Evolutionary conservation across 2,113 vertebrate genomes (phyloP), one percentile per base, ranked within the genome.

Genomic region (Gambusia affinis): DNA sequence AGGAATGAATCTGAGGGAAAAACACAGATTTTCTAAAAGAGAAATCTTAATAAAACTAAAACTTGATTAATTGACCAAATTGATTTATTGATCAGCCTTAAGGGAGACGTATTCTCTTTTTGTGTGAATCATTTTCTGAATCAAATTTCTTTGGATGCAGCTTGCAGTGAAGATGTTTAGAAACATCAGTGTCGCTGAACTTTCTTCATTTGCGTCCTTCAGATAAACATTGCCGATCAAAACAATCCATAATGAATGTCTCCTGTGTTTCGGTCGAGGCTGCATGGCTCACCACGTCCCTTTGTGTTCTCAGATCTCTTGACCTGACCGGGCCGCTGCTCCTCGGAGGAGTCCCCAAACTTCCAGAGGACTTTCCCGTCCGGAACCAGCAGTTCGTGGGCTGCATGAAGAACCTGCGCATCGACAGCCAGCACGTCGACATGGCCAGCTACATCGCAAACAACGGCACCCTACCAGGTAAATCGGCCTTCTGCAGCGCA

Each of bases 381-480:
- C 94, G 87, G 57, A 97, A 94, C 84, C 93, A 92, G 6, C 95
- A 98, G 88, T 99, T 98, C 0, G 93, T 97, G 80, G 97, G 97
- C 82, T 98, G 97, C 91, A 97, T 99, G 94, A 94, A 94, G 87
- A 92, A 96, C 92, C 94, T 99, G 76, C 95, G 93, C 3, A 94
- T 99, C 3, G 96, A 99, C 89, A 95, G 95, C 92, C 95, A 88
- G 68, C 94, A 92, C 0, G 75, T 97, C 2, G 97, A 99, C 93
- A 96, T 99, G 96, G 97, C 96, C 0, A 91, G 95, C 83, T 98
- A 96, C 94, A 96, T 98, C 15, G 97, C 96, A 62, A 99, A 99
- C 92, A 99, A 99, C 0, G 97, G 97, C 91, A 99, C 97, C 1
- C 66, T 95, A 73, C 95, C 97, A 19, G 97, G 97, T 98, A 90